Evolutionary conservation across 2,113 vertebrate genomes (phyloP).

Genomic region (Colossoma macropomum): DNA sequence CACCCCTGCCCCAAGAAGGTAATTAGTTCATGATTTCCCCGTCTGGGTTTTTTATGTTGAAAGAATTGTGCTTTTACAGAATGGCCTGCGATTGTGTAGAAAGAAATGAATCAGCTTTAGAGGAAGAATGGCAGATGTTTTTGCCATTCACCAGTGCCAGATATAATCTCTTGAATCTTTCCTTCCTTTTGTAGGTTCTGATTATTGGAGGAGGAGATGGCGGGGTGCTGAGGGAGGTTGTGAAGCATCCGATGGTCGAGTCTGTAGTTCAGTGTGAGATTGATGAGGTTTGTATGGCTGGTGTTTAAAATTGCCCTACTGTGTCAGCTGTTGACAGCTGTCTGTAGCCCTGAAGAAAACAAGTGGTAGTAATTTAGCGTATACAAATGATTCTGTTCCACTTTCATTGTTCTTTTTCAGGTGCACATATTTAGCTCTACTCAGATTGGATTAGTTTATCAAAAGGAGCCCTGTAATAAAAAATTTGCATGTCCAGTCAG

Average conservation of each 20-base stretch:
- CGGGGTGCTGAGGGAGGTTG: conserved; percentile 92
- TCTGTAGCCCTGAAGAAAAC: too few relatives aligned
- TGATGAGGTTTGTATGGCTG: conserved; percentile 84
- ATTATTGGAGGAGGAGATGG: conserved; percentile 97
- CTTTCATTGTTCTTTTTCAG: too few relatives aligned
- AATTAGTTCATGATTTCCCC: conserved; percentile 17
- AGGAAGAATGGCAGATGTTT: neutral
- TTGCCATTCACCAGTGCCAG: neutral
- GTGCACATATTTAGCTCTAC: too few relatives aligned
- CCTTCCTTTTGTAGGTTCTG: conserved; percentile 80
- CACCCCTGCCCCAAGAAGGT: conserved; percentile 94
- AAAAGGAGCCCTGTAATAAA: too few relatives aligned
- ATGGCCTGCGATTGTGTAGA: neutral
- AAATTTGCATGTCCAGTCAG: too few relatives aligned
- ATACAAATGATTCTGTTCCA: too few relatives aligned
- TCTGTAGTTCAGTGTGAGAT: conserved; percentile 95
- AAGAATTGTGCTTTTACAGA: neutral
- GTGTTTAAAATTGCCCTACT: neutral
- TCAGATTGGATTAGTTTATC: too few relatives aligned
- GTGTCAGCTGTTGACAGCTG: too few relatives aligned
- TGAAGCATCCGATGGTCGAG: conserved; percentile 91
- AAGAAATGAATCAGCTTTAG: neutral
- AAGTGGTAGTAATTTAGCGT: too few relatives aligned
- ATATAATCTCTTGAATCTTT: neutral
- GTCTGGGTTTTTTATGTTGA: neutral